Base-by-base conservation (phyloP, 2,797 vertebrate species). In the Notoglanidium macrostoma region DNA sequence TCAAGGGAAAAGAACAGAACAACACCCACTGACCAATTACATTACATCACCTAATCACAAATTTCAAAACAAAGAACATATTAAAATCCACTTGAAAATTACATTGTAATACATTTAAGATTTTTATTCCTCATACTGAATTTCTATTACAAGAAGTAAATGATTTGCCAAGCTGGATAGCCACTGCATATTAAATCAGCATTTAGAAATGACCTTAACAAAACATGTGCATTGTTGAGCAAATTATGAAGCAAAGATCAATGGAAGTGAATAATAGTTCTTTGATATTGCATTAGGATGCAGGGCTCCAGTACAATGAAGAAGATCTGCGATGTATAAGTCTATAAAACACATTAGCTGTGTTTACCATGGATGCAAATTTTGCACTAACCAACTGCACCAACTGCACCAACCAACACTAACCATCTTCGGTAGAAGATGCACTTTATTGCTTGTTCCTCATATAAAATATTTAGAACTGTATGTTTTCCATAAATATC, bases 251-350 rank as follows among this genome's bases (percentile, higher is more conserved):
- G 26, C 68, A 40, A 92, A 88, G 83, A 89, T 90, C 49, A 86
- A 85, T 86, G 77, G n/a, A 17, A 83, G 91, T 93, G 92, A 90
- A 90, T 90, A 89, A 91, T 82, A 89, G 90, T 91, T 92, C 91
- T 93, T 89, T 17, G 81, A 89, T 92, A 91, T 91, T 46, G 40
- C 70, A 73, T 73, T 73, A 90, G 90, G 89, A 90, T 89, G 80
- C 87, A 90, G 82, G 93, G 87, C 94, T 90, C 88, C 40, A 78
- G 26, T 86, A 88, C 83, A 90, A 90, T 88, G 86, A 67, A 84
- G 82, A 4, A 26, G 2, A 57, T 57, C 17, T 51, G 65, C 15
- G 55, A 84, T 89, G 26, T 85, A 32, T 82, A 92, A 92, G 83
- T 93, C 92, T 91, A 91, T 91, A 91, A 91, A 44, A 21, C 40